Evolutionary conservation across 1,140 invertebrate genomes (phyloP), one percentile per base, ranked within the genome.

Genomic region (Leucophenga varia): DNA sequence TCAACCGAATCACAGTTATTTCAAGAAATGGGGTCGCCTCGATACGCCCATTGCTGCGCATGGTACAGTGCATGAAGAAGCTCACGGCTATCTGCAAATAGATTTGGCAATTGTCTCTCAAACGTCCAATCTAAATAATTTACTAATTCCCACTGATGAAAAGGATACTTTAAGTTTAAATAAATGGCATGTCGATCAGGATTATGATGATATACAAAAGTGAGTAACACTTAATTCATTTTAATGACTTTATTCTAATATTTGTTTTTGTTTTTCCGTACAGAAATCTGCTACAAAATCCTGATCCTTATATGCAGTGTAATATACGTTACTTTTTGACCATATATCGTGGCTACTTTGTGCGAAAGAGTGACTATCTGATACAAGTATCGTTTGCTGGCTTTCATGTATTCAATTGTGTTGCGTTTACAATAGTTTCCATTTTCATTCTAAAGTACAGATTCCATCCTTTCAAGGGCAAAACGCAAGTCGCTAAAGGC

Each of bases 21-120:
- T 84, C 57, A 87, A 89, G 63, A 90, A 90, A 76, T 91, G 89
- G 89, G 88, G 87, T 1, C 79, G 86, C 49, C 59, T 91, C 3
- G 72, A 75, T 32, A 81, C 77, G 7, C 82, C 88, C 54, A 82
- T 70, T 74, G 16, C 78, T 70, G 6, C 28, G 7, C 21, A 25
- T 16, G 57, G 55, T 7, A 80, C 79, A 13, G 77, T 81, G 10
- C 84, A 82, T 67, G 86, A 13, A 51, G 80, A 80, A 10, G 77
- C 82, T 8, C 84, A 82, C 67, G 88, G 88, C 30, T 89, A 87
- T 61, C 71, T 91, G 2, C 90, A 90, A 76, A 84, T 88, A 54
- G 87, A 90, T 61, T 81, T 91, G 34, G 79, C 80, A 18, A 82
- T 90, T 17, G 79, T 86, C 12, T 80, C 82, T 10, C 64, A 72